Percentiles rank a stretch among this genome's conserved stretches.
These are phyloP conservation scores for Heliconius hermathena DNA, from an alignment of 1,140 invertebrate species.

Conservation along the genomic window DNA sequence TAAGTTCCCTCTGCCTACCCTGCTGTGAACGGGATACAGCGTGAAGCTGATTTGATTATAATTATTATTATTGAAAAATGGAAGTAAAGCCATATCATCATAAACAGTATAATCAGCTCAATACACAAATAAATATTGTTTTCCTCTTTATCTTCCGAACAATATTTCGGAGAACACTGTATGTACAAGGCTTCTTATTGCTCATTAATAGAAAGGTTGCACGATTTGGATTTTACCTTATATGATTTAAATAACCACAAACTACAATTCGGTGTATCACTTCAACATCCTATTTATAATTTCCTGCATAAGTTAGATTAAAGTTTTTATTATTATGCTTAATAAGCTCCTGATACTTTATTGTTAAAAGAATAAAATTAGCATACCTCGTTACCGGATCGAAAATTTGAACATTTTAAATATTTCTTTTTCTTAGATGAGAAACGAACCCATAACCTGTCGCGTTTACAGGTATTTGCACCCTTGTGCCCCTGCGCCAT, in stretches of 20 bases:
- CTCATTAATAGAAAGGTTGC: slow-evolving; percentile 39
- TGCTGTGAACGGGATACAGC: too few species aligned
- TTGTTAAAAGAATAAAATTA: too few species aligned
- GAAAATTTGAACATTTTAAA: too few species aligned
- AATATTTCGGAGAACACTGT: slow-evolving; percentile 38
- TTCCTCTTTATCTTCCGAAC: slow-evolving; percentile 23
- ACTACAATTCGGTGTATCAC: slow-evolving; percentile 11
- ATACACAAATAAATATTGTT: slow-evolving; percentile 2
- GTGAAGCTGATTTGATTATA: too few species aligned
- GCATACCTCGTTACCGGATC: too few species aligned
- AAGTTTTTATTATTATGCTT: not conserved
- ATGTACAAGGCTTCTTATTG: slow-evolving; percentile 32
- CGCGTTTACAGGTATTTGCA: too few species aligned
- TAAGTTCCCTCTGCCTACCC: too few species aligned
- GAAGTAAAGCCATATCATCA: too few species aligned
- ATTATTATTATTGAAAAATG: too few species aligned
- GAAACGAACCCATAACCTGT: too few species aligned
- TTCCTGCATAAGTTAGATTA: not conserved
- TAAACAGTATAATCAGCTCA: not conserved
- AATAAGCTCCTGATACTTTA: too few species aligned
- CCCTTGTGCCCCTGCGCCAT: not conserved
- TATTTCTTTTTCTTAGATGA: too few species aligned
- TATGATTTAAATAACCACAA: slow-evolving; percentile 20
- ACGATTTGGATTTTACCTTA: slow-evolving; percentile 36
- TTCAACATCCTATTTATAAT: slow-evolving; percentile 12